Evolutionary conservation across 2,888 invertebrate species (phyloP).

Genomic region (Clistopyga incitator): DNA sequence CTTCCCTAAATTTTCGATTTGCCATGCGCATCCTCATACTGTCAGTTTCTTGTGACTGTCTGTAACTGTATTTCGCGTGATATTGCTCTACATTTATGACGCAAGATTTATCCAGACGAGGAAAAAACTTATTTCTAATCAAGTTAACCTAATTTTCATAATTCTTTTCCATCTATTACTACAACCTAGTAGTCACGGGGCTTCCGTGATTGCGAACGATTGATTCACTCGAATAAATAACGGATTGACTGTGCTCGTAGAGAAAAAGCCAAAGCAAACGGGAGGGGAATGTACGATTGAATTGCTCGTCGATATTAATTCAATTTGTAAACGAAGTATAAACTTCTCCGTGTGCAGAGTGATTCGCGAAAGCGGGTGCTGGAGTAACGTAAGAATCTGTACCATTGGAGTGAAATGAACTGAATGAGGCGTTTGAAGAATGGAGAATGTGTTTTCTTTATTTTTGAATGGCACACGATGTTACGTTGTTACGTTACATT

Average conservation of each 20-base stretch:
- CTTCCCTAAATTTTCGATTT: not conserved
- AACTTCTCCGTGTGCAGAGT: not conserved
- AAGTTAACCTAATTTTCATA: slow-evolving; percentile 10
- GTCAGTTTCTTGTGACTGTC: not conserved
- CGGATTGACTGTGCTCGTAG: not conserved
- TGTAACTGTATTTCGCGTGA: not conserved
- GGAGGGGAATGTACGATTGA: slow-evolving; percentile 19
- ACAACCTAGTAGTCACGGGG: not conserved
- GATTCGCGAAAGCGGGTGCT: not conserved
- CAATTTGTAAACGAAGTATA: slow-evolving; percentile 44
- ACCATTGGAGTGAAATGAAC: not conserved
- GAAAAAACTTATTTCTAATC: slow-evolving; percentile 24
- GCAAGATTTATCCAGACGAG: not conserved
- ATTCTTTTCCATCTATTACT: not conserved
- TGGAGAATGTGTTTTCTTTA: slow-evolving; percentile 28
- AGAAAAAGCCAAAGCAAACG: not conserved
- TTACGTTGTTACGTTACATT: not conserved
- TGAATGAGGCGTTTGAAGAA: not conserved
- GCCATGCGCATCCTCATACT: not conserved
- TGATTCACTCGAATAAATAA: slow-evolving; percentile 29
- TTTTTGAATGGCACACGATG: not conserved
- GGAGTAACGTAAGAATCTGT: not conserved
- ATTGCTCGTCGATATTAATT: slow-evolving; percentile 13
- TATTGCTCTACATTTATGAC: not conserved
- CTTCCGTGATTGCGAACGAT: slow-evolving; percentile 29